Base-by-base conservation (phyloP, 2,888 invertebrate genomes). In the Meiosimyza platycephala region DNA sequence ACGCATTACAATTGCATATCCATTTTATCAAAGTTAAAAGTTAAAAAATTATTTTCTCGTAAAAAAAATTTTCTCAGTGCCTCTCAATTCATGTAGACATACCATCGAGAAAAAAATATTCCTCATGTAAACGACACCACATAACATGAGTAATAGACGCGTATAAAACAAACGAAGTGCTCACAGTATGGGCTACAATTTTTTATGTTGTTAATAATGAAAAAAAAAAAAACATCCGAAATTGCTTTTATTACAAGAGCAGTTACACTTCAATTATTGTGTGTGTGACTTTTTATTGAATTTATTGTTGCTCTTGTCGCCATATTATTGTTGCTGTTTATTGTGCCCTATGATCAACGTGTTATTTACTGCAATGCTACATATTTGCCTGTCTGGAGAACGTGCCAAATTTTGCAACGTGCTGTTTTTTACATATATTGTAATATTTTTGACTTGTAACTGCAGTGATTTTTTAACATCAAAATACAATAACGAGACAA, bases 201-300 rank as follows among this genome's bases (percentile, higher is more conserved):
- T 68, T 57, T 68, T 28, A 68, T 16, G 57, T 47, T 22, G 50
- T 54, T 66, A 54, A 40, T 54, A 66, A 40, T 18, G 52, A 28
- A 28, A 57, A 22, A 16, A 54, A 55, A 78, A 78, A 80, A 82
- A 83, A 83, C 79, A 79, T 78, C 82, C 79, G 70, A 81, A 83
- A 83, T 83, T 80, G 80, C 80, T 79, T 83, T 83, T 82, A 83
- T 83, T 83, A 83, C 79, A 82, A 82, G 82, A 81, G 81, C 82
- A 80, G 83, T 83, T 83, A 80, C 82, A 81, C 80, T 80, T 79
- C 81, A 82, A 83, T 83, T 83, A 82, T 73, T 72, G 69, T 76
- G 75, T 76, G 75, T 72, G 71, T 76, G 75, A 79, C 79, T 72
- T 74, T 57, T 65, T 16, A 28, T 57, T 50, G 28, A 11, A 15